Evolutionary conservation across 2,113 vertebrate species (phyloP).

Genomic region (Tympanuchus pallidicinctus): DNA sequence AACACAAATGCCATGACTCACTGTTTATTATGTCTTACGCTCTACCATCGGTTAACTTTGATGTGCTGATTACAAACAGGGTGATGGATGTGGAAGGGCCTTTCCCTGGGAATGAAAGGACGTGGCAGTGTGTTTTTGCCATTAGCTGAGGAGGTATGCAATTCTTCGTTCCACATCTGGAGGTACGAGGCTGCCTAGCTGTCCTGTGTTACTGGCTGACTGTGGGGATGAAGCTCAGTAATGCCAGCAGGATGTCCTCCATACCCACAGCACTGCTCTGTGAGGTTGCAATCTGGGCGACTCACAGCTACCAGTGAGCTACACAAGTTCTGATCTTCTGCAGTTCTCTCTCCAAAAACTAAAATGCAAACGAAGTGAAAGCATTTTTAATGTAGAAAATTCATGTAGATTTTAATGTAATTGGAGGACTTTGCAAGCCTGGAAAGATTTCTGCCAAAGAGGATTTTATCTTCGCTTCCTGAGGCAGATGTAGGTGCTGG

Average conservation of each 20-base stretch:
- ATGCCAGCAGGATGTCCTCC: background rate
- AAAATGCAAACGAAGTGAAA: background rate
- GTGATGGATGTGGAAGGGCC: background rate
- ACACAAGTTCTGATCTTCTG: background rate
- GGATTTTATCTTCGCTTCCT: background rate
- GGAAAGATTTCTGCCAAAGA: background rate
- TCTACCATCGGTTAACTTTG: slow-evolving; percentile 15
- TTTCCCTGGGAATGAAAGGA: background rate
- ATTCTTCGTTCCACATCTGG: background rate
- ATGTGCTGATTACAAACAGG: background rate
- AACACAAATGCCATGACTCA: background rate
- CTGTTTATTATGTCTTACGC: background rate
- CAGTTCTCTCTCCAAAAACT: background rate
- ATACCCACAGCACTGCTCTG: background rate
- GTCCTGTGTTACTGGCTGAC: background rate
- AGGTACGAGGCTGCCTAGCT: background rate
- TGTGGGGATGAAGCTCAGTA: background rate
- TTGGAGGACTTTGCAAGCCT: background rate
- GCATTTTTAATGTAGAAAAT: background rate
- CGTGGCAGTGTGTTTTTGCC: background rate
- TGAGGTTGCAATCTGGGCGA: background rate
- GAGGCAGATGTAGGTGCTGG: background rate
- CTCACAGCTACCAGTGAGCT: too few relatives aligned
- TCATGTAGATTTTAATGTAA: background rate
- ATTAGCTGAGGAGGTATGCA: background rate